A percentile compares a stretch with the other conserved stretches of the same genome.
phyloP scores from a whole-genome alignment of 2,797 vertebrate genomes.

The Enteromius unitaeniatus region DNA sequence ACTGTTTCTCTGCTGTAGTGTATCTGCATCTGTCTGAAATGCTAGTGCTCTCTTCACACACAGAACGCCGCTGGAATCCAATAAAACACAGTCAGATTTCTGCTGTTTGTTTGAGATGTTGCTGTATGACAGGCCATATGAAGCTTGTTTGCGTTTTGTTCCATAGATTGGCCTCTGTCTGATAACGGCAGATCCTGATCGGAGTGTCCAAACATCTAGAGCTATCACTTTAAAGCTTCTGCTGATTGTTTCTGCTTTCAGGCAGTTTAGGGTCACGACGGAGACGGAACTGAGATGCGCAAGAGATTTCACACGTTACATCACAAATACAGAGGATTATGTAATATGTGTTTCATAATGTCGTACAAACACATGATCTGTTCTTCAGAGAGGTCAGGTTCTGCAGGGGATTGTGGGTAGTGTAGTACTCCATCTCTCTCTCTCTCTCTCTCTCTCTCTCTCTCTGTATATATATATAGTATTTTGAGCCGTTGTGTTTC shows the following conservation, averaged over 20 bases:
- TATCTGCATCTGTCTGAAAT: conserved; percentile 77
- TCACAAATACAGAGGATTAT: background rate
- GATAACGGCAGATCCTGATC: background rate
- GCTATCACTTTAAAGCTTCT: background rate
- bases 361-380: background rate
- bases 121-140: background rate
- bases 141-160: background rate
- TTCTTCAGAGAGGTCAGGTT: background rate
- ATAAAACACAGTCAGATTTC: conserved; percentile 80
- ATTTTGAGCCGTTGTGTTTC: background rate
- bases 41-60: conserved; percentile 54
- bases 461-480: background rate
- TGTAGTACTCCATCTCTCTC: background rate
- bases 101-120: conserved; percentile 50
- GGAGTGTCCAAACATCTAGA: background rate
- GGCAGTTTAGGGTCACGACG: background rate
- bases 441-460: background rate
- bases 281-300: background rate
- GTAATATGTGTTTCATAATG: background rate
- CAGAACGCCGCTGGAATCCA: conserved; percentile 79
- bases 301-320: background rate
- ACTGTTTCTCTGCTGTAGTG: conserved; percentile 77
- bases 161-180: background rate
- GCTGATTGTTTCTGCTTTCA: background rate
- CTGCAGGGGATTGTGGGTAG: background rate